Percentiles rank a stretch among this genome's conserved stretches.
Evolutionary conservation across 1,140 invertebrate genomes (phyloP).

Genomic region (Drosophila biarmipes): DNA sequence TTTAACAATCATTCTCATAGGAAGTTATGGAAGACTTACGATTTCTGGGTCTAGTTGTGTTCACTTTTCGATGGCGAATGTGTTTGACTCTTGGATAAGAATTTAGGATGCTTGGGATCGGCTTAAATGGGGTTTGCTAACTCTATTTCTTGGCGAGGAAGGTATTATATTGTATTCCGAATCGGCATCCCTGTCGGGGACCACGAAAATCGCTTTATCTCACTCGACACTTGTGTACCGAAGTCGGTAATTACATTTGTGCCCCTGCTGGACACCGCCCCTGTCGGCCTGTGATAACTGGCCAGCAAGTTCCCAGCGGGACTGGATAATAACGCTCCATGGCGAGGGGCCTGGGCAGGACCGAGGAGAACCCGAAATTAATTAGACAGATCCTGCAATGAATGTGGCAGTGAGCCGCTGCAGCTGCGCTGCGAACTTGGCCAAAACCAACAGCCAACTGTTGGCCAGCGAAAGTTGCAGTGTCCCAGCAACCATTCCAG

Average conservation of each 20-base stretch:
- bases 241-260: slow-evolving; percentile 25
- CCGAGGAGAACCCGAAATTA: slow-evolving; percentile 9
- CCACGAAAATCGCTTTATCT: slow-evolving; percentile 2
- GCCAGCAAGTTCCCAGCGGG: slow-evolving; percentile 5
- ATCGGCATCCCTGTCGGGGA: not conserved
- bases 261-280: slow-evolving; percentile 13
- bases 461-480: slow-evolving; percentile 5
- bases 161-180: too few species aligned
- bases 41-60: too few species aligned
- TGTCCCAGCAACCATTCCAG: slow-evolving; percentile 4
- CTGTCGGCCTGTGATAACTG: slow-evolving; percentile 20
- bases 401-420: slow-evolving; percentile 32
- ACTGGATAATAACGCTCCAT: not conserved
- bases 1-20: too few species aligned
- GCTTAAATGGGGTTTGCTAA: too few species aligned
- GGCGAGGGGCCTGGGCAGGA: not conserved
- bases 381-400: slow-evolving; percentile 39
- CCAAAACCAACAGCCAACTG: not conserved
- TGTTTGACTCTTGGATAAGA: too few species aligned
- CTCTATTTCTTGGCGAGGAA: too few species aligned
- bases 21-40: too few species aligned
- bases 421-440: slow-evolving; percentile 20
- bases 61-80: too few species aligned
- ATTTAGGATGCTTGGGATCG: too few species aligned
- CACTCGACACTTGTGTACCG: not conserved